Evolutionary conservation across 2,888 invertebrate species (phyloP), one percentile per base, ranked within the genome.

Genomic region (Ariolimax columbianus): DNA sequence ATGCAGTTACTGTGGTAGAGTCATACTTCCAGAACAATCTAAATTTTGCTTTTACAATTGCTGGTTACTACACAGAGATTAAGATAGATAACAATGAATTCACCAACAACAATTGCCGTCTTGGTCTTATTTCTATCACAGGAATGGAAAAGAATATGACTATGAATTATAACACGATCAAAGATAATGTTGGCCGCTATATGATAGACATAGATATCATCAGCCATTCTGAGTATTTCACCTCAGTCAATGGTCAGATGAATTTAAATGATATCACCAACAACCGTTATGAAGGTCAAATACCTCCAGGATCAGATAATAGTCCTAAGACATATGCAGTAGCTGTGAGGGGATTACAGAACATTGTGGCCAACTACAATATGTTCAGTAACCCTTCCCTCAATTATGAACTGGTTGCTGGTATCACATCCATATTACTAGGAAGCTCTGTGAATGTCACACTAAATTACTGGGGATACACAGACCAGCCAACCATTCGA

Each of bases 111-210:
- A 95, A 95, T 55, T 99, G 99, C 91, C 96, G 88, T 26, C 83
- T 86, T 47, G 93, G 93, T 0, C 91, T 91, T 78, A 87, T 91
- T 51, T 96, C 90, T 95, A 95, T 93, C n/a, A 87, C 91, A 26
- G 99, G 99, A 17, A 99, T 99, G 98, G 99, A 99, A 94, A 99
- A 99, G 94, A 97, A 97, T 91, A 95, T 99, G 94, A 95, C 96
- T 86, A 96, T 99, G 85, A 96, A 96, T 90, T 95, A 96, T 75
- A 99, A 99, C 94, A 95, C 95, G 78, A 96, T 99, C 86, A 95
- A 96, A 89, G 95, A 95, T 83, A 99, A 99, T 92, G 96, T 95
- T 79, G 98, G 97, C 0, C 95, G 96, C 78, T 97, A 96, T 91
- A 96, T 98, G 95, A 95, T 98, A 0, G 97, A 98, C 93, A 97